A percentile compares a stretch with the other conserved stretches of the same genome.
These are phyloP conservation scores for Busseola fusca DNA, from an alignment of 2,888 invertebrate genomes.

Conservation along the genomic window DNA sequence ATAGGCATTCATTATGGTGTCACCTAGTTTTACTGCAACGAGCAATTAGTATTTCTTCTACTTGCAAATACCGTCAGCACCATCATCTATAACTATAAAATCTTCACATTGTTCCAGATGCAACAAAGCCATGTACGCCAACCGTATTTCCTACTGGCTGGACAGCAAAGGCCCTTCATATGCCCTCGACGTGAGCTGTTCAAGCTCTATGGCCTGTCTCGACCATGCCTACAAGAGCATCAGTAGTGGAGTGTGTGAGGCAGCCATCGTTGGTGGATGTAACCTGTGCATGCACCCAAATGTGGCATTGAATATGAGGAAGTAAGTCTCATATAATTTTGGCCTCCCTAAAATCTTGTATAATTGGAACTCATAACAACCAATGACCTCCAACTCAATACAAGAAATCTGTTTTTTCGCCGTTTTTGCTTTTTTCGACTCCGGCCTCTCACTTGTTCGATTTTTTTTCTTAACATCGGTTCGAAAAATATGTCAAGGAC, in stretches of 20 bases:
- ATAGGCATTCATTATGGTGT: neutral
- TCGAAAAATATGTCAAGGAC: no score
- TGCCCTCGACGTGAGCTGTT: slow-evolving; percentile 65
- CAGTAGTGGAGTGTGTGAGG: slow-evolving; percentile 70
- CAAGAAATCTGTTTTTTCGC: no score
- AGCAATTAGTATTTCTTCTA: neutral
- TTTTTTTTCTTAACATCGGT: neutral
- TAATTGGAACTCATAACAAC: neutral
- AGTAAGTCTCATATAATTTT: slow-evolving; percentile 51
- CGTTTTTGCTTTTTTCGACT: no score
- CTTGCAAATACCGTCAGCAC: neutral
- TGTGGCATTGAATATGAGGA: slow-evolving; percentile 64
- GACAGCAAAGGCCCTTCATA: slow-evolving; percentile 72
- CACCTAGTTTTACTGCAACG: neutral
- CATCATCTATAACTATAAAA: neutral
- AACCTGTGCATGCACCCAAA: slow-evolving; percentile 88
- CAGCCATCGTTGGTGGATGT: slow-evolving; percentile 89
- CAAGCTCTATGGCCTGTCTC: slow-evolving; percentile 69
- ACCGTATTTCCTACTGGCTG: slow-evolving; percentile 76
- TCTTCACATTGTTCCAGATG: slow-evolving; percentile 58
- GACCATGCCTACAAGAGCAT: slow-evolving; percentile 70
- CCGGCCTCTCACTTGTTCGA: neutral
- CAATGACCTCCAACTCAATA: neutral
- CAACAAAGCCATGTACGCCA: slow-evolving; percentile 74
- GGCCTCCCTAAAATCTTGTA: neutral